phyloP scores from a whole-genome alignment of 1,140 invertebrate genomes.

The Mya arenaria region DNA sequence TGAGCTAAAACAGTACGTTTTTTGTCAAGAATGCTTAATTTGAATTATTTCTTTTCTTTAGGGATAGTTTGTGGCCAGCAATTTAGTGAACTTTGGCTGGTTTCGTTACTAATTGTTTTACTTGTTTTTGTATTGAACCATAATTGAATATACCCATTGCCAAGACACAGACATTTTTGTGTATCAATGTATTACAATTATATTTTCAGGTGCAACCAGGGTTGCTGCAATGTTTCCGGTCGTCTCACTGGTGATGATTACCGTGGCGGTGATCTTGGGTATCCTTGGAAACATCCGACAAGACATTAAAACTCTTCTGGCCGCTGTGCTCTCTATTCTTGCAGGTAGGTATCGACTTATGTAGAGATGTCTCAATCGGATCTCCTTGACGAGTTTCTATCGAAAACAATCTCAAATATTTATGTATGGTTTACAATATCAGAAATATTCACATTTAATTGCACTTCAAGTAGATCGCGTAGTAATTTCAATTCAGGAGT shows the following conservation, averaged over 20 bases:
- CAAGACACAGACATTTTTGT: not conserved
- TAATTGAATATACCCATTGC: not conserved
- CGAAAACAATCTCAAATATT: too few relatives aligned
- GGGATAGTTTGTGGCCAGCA: too few relatives aligned
- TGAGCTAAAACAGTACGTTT: too few relatives aligned
- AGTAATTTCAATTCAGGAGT: too few relatives aligned
- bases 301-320: slow-evolving; percentile 70
- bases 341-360: slow-evolving; percentile 59
- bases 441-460: too few relatives aligned
- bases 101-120: not conserved
- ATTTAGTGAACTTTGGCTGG: too few relatives aligned
- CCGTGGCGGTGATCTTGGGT: slow-evolving; percentile 65
- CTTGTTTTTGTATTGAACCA: not conserved
- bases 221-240: slow-evolving; percentile 69
- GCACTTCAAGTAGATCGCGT: too few relatives aligned
- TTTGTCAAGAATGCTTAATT: too few relatives aligned
- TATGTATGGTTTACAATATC: too few relatives aligned
- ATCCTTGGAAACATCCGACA: slow-evolving; percentile 69
- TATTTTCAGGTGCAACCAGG: slow-evolving; percentile 69
- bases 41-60: too few relatives aligned
- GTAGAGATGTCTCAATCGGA: too few relatives aligned
- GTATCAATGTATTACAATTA: not conserved
- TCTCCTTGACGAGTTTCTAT: too few relatives aligned
- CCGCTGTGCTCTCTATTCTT: slow-evolving; percentile 71
- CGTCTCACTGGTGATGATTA: slow-evolving; percentile 65